phyloP scores from a whole-genome alignment of 2,888 invertebrate species.

The Neelides folsomi region DNA sequence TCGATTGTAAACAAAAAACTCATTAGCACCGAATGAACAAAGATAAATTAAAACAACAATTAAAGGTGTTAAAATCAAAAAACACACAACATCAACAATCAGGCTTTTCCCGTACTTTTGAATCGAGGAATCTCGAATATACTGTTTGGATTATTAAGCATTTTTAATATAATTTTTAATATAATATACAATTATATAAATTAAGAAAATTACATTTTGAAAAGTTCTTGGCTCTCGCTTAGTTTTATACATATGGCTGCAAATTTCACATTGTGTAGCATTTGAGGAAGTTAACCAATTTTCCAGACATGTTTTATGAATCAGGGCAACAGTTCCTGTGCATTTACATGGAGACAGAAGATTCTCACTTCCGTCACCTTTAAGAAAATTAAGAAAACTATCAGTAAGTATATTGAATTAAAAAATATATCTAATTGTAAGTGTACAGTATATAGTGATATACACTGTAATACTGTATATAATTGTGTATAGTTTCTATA shows the following conservation, averaged over 20 bases:
- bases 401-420: background rate
- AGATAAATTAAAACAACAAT: constrained; percentile 36
- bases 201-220: constrained; percentile 35
- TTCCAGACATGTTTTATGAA: constrained; percentile 42
- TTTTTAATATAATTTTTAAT: too few relatives aligned
- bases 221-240: constrained; percentile 36
- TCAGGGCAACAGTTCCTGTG: constrained; percentile 40
- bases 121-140: too few relatives aligned
- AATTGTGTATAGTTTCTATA: too few relatives aligned
- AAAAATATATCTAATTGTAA: too few relatives aligned
- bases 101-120: too few relatives aligned
- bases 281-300: constrained; percentile 41
- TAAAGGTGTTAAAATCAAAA: background rate
- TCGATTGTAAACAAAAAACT: constrained; percentile 29
- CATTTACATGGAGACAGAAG: constrained; percentile 42
- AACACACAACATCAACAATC: background rate
- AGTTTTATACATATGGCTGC: constrained; percentile 38
- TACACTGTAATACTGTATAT: too few relatives aligned
- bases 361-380: constrained; percentile 35
- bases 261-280: constrained; percentile 41
- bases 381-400: background rate
- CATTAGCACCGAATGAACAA: constrained; percentile 36
- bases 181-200: too few relatives aligned
- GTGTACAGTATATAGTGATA: too few relatives aligned
- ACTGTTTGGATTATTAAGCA: too few relatives aligned